Evolutionary conservation across 1,140 invertebrate species (phyloP).

Genomic region (Nautilus pompilius): DNA sequence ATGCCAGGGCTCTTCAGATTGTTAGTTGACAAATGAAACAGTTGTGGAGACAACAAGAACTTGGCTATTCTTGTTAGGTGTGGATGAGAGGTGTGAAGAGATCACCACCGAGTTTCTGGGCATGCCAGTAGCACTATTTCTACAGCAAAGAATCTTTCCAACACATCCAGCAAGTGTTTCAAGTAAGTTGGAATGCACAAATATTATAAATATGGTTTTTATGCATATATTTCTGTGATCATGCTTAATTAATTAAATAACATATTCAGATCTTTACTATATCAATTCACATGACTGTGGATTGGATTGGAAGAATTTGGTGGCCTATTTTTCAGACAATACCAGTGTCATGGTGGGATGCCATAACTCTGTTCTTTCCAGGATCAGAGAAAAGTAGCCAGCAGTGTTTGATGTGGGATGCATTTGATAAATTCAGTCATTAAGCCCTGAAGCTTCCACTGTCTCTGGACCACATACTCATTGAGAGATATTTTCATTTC

Average conservation of each 20-base stretch:
- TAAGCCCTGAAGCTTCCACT: slow-evolving; percentile 2
- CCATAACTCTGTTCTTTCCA: slow-evolving; percentile 16
- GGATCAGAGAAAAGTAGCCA: slow-evolving; percentile 12
- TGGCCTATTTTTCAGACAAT: slow-evolving; percentile 12
- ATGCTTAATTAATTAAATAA: background rate
- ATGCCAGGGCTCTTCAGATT: slow-evolving; percentile 4
- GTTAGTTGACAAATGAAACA: slow-evolving; percentile 8
- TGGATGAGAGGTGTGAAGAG: background rate
- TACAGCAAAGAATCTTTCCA: slow-evolving; percentile 7
- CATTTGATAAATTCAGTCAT: slow-evolving; percentile 13
- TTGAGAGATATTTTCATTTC: slow-evolving; percentile 18
- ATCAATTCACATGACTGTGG: background rate
- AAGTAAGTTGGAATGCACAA: background rate
- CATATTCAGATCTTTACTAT: background rate
- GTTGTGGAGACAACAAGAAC: slow-evolving; percentile 5
- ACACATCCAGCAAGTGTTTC: slow-evolving; percentile 5
- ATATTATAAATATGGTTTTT: background rate
- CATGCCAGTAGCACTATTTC: slow-evolving; percentile 10
- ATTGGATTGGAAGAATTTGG: slow-evolving; percentile 7
- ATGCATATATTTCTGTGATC: background rate
- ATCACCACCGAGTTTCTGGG: slow-evolving; percentile 4
- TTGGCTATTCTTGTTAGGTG: slow-evolving; percentile 7
- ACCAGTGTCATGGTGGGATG: slow-evolving; percentile 14
- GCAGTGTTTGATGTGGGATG: slow-evolving; percentile 15
- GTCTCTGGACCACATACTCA: slow-evolving; percentile 7